Evolutionary conservation across 2,113 vertebrate species (phyloP).

Genomic region (Cairina moschata): DNA sequence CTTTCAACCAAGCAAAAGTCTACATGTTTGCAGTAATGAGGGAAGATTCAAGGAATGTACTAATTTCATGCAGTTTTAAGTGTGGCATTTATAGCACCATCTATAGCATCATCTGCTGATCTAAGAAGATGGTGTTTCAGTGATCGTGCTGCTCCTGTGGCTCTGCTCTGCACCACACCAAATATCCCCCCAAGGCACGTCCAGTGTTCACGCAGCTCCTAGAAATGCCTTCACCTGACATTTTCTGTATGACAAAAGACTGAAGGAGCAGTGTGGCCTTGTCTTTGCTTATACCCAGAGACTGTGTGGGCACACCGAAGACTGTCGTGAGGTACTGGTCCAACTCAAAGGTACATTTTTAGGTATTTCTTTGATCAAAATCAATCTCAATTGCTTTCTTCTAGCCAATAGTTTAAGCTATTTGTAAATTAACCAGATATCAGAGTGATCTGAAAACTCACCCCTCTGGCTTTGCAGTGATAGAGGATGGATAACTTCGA

Average conservation of each 20-base stretch:
- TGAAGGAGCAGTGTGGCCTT: not conserved
- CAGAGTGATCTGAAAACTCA: not conserved
- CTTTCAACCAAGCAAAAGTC: not conserved
- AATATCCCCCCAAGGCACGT: not conserved
- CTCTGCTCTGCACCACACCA: not conserved
- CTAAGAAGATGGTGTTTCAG: not conserved
- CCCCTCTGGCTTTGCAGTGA: not conserved
- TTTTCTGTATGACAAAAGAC: not conserved
- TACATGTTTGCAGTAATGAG: not conserved
- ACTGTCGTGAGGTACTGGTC: not conserved
- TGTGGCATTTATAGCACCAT: not conserved
- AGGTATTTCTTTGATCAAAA: not conserved
- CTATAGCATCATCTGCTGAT: not conserved
- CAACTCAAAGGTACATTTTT: not conserved
- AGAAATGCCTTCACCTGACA: not conserved
- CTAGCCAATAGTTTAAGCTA: not conserved
- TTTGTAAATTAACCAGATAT: not conserved
- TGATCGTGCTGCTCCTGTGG: fast-evolving
- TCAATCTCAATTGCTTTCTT: not conserved
- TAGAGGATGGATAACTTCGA: not conserved
- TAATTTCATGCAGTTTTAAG: not conserved
- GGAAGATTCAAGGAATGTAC: not conserved
- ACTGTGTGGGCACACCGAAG: not conserved
- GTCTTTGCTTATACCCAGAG: not conserved
- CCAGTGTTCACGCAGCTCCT: not conserved